phyloP scores from a whole-genome alignment of 2,797 vertebrate species.

The Protosalanx chinensis region DNA sequence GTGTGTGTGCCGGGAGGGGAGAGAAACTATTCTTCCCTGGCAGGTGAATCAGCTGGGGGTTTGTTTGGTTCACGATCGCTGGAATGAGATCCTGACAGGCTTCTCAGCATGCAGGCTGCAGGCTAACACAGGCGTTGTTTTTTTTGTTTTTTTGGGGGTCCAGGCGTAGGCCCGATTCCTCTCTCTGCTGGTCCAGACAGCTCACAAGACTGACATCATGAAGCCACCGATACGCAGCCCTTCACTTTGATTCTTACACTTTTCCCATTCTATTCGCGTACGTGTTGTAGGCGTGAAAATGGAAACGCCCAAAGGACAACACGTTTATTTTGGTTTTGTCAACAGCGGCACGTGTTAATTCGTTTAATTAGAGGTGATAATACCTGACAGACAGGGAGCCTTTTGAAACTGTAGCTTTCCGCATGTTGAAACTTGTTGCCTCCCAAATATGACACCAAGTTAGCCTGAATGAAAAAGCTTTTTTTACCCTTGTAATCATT shows the following conservation, averaged over 20 bases:
- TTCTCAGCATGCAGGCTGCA: slow-evolving; percentile 58
- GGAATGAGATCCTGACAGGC: slow-evolving; percentile 48
- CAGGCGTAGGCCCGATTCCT: slow-evolving; percentile 48
- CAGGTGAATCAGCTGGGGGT: slow-evolving; percentile 60
- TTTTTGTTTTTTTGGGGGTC: slow-evolving; percentile 20
- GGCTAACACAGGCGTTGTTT: slow-evolving; percentile 53
- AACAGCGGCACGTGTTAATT: no score
- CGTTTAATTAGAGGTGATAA: no score
- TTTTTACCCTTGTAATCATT: no score
- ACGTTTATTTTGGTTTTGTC: neutral
- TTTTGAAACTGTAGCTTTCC: no score
- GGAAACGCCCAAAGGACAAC: neutral
- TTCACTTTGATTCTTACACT: neutral
- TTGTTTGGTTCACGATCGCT: slow-evolving; percentile 58
- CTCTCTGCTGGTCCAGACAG: slow-evolving; percentile 6
- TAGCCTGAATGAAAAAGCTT: no score
- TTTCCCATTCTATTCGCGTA: neutral
- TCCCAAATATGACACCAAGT: no score
- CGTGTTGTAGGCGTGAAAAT: neutral
- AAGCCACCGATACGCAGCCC: neutral
- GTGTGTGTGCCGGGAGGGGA: neutral
- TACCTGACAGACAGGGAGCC: no score
- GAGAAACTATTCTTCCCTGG: slow-evolving; percentile 58
- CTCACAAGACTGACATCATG: neutral
- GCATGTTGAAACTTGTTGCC: no score